Evolutionary conservation across 2,888 invertebrate genomes (phyloP).

Genomic region (Diplazon laetatorius): DNA sequence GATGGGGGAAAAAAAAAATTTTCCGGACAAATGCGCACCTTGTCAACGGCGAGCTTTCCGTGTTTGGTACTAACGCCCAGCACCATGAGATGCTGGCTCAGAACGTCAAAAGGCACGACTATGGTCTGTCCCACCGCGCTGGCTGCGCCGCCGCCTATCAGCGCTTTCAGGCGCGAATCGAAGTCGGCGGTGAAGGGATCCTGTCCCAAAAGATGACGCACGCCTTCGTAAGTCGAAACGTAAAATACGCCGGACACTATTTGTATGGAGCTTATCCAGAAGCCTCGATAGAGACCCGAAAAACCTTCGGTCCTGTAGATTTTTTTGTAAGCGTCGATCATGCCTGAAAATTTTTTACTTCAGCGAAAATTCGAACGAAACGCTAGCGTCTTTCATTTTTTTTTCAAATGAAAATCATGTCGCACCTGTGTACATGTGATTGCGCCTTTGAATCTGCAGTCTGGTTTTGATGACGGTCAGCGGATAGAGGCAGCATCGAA

Average conservation of each 20-base stretch:
- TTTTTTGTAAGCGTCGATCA: constrained; percentile 94
- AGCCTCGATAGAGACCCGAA: constrained; percentile 95
- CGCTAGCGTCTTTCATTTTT: background rate
- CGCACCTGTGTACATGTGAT: constrained; percentile 90
- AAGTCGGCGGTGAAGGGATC: constrained; percentile 83
- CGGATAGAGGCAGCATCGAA: constrained; percentile 91
- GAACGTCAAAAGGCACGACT: constrained; percentile 97
- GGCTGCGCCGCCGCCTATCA: constrained; percentile 95
- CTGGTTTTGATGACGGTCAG: constrained; percentile 97
- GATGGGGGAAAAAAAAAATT: no score
- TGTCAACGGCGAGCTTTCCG: constrained; percentile 77
- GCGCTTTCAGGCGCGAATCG: constrained; percentile 88
- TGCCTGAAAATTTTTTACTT: constrained; percentile 85
- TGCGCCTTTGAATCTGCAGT: constrained; percentile 93
- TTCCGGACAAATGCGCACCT: no score
- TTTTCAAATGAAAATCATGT: background rate
- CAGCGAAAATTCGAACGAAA: no score
- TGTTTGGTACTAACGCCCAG: constrained; percentile 86
- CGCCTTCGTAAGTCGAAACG: constrained; percentile 96
- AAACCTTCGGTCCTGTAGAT: constrained; percentile 93
- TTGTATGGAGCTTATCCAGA: constrained; percentile 96
- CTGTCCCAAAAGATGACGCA: constrained; percentile 90
- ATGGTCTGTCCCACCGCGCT: constrained; percentile 97
- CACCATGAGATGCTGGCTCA: constrained; percentile 98
- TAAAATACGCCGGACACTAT: constrained; percentile 94